Evolutionary conservation across 1,140 invertebrate genomes (phyloP).

Genomic region (Cardiocondyla obscurior): DNA sequence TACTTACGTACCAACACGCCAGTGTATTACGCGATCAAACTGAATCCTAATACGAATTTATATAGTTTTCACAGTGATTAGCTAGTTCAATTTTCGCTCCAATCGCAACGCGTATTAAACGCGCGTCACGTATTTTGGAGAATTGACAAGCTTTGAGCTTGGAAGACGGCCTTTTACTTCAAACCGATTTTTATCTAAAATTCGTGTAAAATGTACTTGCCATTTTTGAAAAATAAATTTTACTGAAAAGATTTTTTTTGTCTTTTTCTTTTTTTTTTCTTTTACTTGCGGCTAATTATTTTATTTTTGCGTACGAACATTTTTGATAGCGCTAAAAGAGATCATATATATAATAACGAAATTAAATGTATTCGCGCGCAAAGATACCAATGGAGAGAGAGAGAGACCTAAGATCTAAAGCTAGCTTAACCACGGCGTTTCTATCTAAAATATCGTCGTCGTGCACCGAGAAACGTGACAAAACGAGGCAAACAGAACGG

Average conservation of each 20-base stretch:
- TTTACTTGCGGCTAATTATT: neutral
- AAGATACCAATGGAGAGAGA: slow-evolving; percentile 22
- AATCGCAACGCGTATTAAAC: neutral
- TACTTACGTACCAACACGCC: slow-evolving; percentile 12
- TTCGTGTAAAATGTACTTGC: neutral
- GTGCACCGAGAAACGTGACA: slow-evolving; percentile 33
- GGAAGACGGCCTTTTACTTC: neutral
- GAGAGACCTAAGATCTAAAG: neutral
- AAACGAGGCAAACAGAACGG: slow-evolving; percentile 26
- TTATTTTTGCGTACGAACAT: neutral
- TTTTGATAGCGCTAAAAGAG: neutral
- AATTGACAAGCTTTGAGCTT: neutral
- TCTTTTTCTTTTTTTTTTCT: neutral
- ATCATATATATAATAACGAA: slow-evolving; percentile 4
- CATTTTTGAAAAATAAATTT: neutral
- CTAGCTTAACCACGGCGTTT: slow-evolving; percentile 9
- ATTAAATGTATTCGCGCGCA: slow-evolving; percentile 2
- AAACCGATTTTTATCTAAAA: neutral
- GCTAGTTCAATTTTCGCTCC: neutral
- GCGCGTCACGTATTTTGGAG: neutral
- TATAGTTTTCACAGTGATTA: neutral
- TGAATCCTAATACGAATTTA: slow-evolving; percentile 7
- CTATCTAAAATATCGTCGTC: slow-evolving; percentile 36
- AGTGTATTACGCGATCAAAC: slow-evolving; percentile 6
- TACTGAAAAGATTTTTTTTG: neutral